Conservation (phyloP, 2,113 vertebrate species). For the Corynorhinus townsendii region DNA sequence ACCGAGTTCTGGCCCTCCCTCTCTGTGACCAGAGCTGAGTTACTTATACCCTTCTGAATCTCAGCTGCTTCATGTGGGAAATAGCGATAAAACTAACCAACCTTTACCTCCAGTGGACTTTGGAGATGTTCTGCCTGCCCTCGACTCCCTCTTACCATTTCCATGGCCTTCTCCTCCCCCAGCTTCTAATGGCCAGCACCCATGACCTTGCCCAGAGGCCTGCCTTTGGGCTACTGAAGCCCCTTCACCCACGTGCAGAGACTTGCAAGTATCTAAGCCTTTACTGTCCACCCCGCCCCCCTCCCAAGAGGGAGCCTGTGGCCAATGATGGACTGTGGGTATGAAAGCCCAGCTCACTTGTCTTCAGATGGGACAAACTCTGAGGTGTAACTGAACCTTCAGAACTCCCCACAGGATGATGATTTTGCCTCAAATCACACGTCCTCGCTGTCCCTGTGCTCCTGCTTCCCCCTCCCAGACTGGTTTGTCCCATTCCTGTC, state of each 20-base stretch:
- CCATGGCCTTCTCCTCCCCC: too few relatives aligned
- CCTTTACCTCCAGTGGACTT: neutral
- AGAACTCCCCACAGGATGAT: neutral
- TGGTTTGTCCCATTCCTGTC: neutral
- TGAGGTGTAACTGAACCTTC: neutral
- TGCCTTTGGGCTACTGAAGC: neutral
- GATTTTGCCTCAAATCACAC: neutral
- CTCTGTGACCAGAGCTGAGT: neutral
- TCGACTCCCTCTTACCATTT: neutral
- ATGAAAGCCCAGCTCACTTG: neutral
- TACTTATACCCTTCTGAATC: neutral
- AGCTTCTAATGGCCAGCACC: neutral
- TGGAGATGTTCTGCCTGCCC: neutral
- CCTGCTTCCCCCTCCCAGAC: neutral
- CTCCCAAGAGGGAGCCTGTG: neutral
- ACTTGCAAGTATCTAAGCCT: neutral
- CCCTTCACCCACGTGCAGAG: neutral
- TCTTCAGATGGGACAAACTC: neutral
- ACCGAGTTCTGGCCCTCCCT: neutral
- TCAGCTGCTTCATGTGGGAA: neutral
- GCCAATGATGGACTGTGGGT: neutral
- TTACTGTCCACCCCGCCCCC: neutral
- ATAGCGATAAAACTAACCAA: neutral
- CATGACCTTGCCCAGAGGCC: neutral
- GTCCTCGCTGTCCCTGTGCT: neutral